Base-by-base conservation (phyloP, 1,140 invertebrate genomes). In the Zaprionus gabonicus region DNA sequence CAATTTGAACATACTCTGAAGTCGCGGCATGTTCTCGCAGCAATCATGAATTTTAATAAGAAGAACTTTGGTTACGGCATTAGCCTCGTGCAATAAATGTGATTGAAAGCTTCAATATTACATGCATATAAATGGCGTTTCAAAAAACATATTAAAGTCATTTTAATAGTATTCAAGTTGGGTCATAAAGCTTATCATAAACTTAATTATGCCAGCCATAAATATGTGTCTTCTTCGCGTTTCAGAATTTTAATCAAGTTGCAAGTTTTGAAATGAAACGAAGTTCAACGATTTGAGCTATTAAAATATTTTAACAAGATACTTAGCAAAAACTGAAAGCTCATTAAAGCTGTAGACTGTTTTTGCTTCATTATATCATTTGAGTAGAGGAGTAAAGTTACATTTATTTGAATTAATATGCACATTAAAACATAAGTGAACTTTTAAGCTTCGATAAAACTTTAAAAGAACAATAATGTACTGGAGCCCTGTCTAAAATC, bases 311-410 rank as follows among this genome's bases (percentile, higher is more conserved):
- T 41, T 41, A 7, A 41, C 6, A n/a, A n/a, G 41, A 34, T 34
- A 34, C 3, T n/a, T 10, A 17, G 23, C 17, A 20, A 17, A 31
- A 56, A 17, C 15, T 23, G 4, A 56, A 56, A 56, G 27, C 53
- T 56, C 53, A 56, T 56, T 56, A 56, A 56, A 56, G 53, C 53
- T 27, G 1, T 6, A 51, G 12, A 25, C 23, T 12, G 46, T 25
- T 51, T 25, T 23, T 51, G 13, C 9, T 20, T 20, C 4, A 12
- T n/a, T 20, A 20, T 31, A 7, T 31, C 28, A 34, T 34, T 34
- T 31, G 1, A 7, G 31, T 34, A 34, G 2, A 34, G 9, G 9
- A 34, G 31, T 10, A 10, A 34, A 34, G 0, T 34, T 3, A 3
- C 31, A 34, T 34, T 10, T 34, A 34, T 27, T 27, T 27, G 27